Conservation (phyloP, 1,140 invertebrate genomes). For the Trypoxylus dichotomus region DNA sequence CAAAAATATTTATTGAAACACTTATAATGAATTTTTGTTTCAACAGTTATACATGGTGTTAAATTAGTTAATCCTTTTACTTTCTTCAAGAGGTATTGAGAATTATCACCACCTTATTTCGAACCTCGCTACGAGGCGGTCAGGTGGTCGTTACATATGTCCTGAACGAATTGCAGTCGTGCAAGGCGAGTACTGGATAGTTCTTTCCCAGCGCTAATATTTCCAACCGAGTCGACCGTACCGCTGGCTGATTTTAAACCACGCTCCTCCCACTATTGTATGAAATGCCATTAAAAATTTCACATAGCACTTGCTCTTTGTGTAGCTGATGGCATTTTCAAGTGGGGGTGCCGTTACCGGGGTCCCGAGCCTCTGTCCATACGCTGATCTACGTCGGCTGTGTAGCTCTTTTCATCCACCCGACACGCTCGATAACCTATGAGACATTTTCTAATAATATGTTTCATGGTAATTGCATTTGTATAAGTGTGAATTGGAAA, state of each 20-base stretch:
- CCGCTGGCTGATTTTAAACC: slow-evolving; percentile 33
- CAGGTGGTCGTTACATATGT: background rate
- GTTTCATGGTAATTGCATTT: background rate
- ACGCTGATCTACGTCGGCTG: slow-evolving; percentile 16
- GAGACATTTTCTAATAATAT: slow-evolving; percentile 18
- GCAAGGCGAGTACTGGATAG: background rate
- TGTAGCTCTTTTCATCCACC: slow-evolving; percentile 24
- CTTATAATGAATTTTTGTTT: background rate
- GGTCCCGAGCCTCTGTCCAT: slow-evolving; percentile 18
- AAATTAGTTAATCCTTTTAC: background rate
- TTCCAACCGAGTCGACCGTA: background rate
- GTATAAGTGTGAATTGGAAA: slow-evolving; percentile 17
- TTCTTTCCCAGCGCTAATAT: background rate
- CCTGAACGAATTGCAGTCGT: background rate
- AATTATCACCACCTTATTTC: background rate
- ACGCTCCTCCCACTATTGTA: slow-evolving; percentile 37
- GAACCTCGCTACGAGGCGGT: background rate
- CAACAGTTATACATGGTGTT: background rate
- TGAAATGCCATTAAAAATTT: slow-evolving; percentile 41
- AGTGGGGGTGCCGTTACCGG: slow-evolving; percentile 32
- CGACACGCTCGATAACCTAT: slow-evolving; percentile 15
- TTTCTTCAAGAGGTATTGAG: background rate
- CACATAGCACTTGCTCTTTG: slow-evolving; percentile 40
- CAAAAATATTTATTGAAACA: too few relatives aligned
- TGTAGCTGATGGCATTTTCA: slow-evolving; percentile 37